Evolutionary conservation across 2,797 vertebrate genomes (phyloP).

Genomic region (Coilia nasus): DNA sequence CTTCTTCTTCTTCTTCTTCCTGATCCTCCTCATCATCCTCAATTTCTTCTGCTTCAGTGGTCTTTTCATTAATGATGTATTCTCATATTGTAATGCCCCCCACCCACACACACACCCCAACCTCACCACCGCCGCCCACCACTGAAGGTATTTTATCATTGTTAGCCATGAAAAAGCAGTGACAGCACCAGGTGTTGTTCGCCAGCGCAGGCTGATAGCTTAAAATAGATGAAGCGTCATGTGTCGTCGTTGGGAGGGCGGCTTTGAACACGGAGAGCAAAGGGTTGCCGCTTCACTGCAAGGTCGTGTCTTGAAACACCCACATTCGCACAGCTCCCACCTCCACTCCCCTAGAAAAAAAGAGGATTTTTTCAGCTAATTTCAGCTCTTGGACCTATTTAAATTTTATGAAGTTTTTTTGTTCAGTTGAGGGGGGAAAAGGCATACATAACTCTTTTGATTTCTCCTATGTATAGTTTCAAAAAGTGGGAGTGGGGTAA

Average conservation of each 20-base stretch:
- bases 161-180: constrained; percentile 13
- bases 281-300: background rate
- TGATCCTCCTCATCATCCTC: background rate
- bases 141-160: constrained; percentile 14
- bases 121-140: background rate
- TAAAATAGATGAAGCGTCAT: constrained; percentile 25
- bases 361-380: background rate
- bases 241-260: constrained; percentile 11
- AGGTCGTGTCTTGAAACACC: background rate
- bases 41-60: constrained; percentile 19
- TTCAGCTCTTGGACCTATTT: background rate
- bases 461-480: background rate
- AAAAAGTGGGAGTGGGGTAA: background rate
- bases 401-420: background rate
- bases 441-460: background rate
- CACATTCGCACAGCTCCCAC: background rate
- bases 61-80: constrained; percentile 57
- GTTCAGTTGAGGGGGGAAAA: background rate
- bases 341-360: background rate
- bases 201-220: background rate
- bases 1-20: constrained; percentile 32
- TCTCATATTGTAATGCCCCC: constrained; percentile 27
- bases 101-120: background rate
- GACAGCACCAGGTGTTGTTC: constrained; percentile 24
- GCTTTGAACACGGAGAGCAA: constrained; percentile 15